Conservation (phyloP, 2,888 invertebrate genomes). For the Platycnemis pennipes region DNA sequence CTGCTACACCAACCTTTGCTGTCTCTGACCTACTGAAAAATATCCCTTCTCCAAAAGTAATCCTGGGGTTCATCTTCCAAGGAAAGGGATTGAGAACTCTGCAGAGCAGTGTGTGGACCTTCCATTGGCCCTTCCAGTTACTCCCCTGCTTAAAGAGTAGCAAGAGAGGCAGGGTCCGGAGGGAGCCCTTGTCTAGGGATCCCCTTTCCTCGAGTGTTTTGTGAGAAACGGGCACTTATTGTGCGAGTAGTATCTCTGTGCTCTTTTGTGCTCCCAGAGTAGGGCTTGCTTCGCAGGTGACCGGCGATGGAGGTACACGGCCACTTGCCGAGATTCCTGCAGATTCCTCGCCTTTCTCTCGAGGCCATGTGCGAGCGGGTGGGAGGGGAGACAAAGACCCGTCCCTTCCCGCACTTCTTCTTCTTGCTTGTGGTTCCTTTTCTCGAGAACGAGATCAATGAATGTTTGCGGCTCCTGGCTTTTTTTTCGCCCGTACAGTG, state of each 20-base stretch:
- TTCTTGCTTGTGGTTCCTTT: neutral
- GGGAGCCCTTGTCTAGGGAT: neutral
- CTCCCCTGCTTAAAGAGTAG: neutral
- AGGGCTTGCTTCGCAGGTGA: neutral
- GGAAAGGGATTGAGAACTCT: no score
- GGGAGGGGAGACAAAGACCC: neutral
- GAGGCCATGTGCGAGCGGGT: neutral
- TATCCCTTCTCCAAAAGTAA: no score
- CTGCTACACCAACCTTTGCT: no score
- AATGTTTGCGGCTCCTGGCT: slow-evolving; percentile 43
- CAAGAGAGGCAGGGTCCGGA: neutral
- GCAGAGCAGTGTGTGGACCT: no score
- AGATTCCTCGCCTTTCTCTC: slow-evolving; percentile 35
- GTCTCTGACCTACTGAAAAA: no score
- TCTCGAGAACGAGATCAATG: slow-evolving; percentile 45
- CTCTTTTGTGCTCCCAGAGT: slow-evolving; percentile 33
- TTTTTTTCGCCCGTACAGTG: neutral
- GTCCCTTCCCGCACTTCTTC: neutral
- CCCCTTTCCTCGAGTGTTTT: neutral
- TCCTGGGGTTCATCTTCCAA: no score
- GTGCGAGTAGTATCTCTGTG: neutral
- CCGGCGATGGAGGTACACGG: neutral
- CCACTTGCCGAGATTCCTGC: slow-evolving; percentile 33
- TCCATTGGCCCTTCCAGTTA: neutral
- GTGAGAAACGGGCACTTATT: neutral